Conservation (phyloP, 2,113 vertebrate genomes). For the Bathybates hornii region DNA sequence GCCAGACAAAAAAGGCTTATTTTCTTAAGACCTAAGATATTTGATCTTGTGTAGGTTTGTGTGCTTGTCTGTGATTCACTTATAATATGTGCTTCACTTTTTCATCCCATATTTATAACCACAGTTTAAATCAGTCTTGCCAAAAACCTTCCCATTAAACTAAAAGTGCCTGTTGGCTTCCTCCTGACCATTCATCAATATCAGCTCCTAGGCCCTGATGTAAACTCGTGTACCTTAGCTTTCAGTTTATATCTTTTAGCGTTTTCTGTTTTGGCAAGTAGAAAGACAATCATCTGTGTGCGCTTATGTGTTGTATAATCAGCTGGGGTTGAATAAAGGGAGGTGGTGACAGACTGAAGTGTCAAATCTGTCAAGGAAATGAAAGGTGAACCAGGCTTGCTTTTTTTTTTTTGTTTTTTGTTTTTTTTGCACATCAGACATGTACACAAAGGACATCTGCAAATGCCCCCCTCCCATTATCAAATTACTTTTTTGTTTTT, state of each 20-base stretch:
- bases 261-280: not conserved
- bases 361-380: not conserved
- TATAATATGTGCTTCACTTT: not conserved
- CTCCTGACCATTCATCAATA: not conserved
- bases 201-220: not conserved
- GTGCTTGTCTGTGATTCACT: not conserved
- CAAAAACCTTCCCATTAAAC: not conserved
- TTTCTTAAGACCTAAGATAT: not conserved
- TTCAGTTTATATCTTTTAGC: not conserved
- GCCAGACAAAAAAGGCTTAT: not conserved
- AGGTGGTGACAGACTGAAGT: constrained; percentile 6
- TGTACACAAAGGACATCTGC: not conserved
- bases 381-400: constrained; percentile 1
- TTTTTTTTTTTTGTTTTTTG: not conserved
- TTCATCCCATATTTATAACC: not conserved
- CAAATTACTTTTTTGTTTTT: not conserved
- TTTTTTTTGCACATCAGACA: not conserved
- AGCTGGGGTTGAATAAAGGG: not conserved
- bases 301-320: not conserved
- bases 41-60: not conserved
- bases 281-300: not conserved
- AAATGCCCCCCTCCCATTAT: not conserved
- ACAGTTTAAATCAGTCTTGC: not conserved
- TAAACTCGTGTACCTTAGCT: not conserved
- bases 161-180: not conserved